Percentiles rank a stretch among this genome's conserved stretches.
These are phyloP conservation scores for Capromys pilorides DNA, from an alignment of 2,797 vertebrate genomes.

Conservation along the genomic window DNA sequence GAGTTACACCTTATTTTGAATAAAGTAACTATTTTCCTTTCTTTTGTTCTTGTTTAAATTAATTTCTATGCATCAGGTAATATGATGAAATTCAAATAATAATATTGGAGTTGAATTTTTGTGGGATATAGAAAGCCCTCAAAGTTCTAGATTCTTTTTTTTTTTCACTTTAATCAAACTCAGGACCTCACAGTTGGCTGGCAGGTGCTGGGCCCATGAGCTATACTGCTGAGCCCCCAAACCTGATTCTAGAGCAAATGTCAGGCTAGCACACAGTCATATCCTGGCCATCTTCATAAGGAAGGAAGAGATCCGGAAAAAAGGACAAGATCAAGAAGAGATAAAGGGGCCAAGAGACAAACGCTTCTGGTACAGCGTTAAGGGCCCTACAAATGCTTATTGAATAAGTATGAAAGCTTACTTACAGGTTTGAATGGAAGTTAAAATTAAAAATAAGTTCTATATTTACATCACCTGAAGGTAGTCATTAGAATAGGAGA, in stretches of 20 bases:
- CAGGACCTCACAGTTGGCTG: too few relatives aligned
- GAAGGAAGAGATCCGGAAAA: neutral
- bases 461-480: neutral
- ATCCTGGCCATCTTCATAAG: neutral
- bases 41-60: slow-evolving; percentile 9
- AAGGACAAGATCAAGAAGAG: neutral
- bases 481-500: neutral
- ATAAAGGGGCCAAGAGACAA: neutral
- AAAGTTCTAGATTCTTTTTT: neutral
- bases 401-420: neutral
- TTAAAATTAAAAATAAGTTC: neutral
- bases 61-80: neutral
- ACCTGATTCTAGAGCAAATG: neutral
- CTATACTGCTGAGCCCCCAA: too few relatives aligned
- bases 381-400: neutral
- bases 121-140: neutral
- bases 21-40: neutral
- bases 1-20: neutral
- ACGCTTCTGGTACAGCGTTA: neutral
- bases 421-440: neutral
- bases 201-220: too few relatives aligned
- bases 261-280: neutral
- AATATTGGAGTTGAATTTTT: neutral
- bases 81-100: neutral
- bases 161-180: too few relatives aligned